phyloP scores from a whole-genome alignment of 2,888 invertebrate species.

The Andrena hattorfiana region DNA sequence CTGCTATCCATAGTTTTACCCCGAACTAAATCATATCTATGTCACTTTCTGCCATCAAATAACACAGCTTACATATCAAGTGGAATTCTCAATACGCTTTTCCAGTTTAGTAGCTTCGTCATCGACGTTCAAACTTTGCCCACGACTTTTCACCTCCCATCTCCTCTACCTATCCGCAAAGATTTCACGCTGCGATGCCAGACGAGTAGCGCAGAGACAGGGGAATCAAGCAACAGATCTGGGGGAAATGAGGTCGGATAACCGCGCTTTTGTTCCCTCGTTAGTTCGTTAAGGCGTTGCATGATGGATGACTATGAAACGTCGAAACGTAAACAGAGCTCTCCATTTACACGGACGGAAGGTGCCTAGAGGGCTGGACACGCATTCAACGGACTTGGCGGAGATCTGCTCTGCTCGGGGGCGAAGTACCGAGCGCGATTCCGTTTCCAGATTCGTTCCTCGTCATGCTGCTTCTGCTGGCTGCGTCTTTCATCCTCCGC shows the following conservation, averaged over 20 bases:
- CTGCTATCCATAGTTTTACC: too few relatives aligned
- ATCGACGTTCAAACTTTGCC: constrained; percentile 32
- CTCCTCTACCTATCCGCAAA: constrained; percentile 30
- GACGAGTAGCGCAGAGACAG: not conserved
- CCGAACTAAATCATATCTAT: not conserved
- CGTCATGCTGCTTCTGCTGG: constrained; percentile 3
- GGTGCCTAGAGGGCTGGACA: constrained; percentile 49
- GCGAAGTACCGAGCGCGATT: not conserved
- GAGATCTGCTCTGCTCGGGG: constrained; percentile 26
- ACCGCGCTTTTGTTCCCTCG: constrained; percentile 54
- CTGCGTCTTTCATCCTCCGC: constrained; percentile 6
- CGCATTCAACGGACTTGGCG: constrained; percentile 59
- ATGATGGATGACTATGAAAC: constrained; percentile 71
- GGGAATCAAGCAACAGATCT: constrained; percentile 42
- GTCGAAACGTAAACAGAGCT: constrained; percentile 63
- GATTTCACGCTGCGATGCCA: constrained; percentile 33
- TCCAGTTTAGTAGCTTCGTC: not conserved
- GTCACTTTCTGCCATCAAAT: constrained; percentile 7
- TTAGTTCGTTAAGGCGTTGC: constrained; percentile 66
- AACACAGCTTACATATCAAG: constrained; percentile 4
- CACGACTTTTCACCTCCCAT: constrained; percentile 22
- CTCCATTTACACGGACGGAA: constrained; percentile 62
- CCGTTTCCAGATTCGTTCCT: constrained; percentile 5
- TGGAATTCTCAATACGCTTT: constrained; percentile 1
- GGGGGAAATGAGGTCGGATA: constrained; percentile 55